Evolutionary conservation across 30 jellyfish, hydroid and myxozoan species (phyloP), one percentile per base, ranked within the genome.

Genomic region (Kudoa iwatai): DNA sequence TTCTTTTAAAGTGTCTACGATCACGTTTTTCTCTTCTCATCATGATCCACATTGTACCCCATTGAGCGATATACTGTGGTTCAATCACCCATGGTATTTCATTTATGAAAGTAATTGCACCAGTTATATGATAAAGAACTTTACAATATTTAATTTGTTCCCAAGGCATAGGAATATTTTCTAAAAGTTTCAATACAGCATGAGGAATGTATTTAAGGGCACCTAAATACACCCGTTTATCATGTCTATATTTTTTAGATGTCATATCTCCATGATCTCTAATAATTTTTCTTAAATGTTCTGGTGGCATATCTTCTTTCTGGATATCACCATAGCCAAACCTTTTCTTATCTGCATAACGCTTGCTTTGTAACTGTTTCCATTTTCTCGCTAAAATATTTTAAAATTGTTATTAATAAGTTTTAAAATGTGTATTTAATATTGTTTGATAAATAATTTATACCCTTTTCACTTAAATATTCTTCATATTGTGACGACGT

Each of bases 1-100:
- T 71, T 47, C 93, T 33, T 34, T 71, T 71, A 49, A 71, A 71
- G 55, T 71, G 93, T 35, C 82, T 64, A 10, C 93, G 77, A 57
- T 71, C 93, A 20, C 93, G 64, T 45, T 71, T 71, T 39, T 71
- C 93, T 13, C 93, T 40, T 36, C 93, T 69, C 93, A 71, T 61
- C 61, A 63, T 74, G 26, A 71, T 71, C 93, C 93, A 71, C 93
- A 71, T 71, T 17, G 93, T 71, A 13, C 93, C 93, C 93, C 93
- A 71, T 30, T 71, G 93, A 19, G 93, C 93, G 45, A 62, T 53
- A 45, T 71, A 71, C 17, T 60, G 47, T 23, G 93, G 93, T 43
- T 71, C 93, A 17, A 62, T 83, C 21, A 71, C 93, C 93, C 87
- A 71, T 22, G 93, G 93, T 20, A 71, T 71, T 48, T 71, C 93